phyloP scores from a whole-genome alignment of 2,888 invertebrate species.

The Heliconius charithonia region DNA sequence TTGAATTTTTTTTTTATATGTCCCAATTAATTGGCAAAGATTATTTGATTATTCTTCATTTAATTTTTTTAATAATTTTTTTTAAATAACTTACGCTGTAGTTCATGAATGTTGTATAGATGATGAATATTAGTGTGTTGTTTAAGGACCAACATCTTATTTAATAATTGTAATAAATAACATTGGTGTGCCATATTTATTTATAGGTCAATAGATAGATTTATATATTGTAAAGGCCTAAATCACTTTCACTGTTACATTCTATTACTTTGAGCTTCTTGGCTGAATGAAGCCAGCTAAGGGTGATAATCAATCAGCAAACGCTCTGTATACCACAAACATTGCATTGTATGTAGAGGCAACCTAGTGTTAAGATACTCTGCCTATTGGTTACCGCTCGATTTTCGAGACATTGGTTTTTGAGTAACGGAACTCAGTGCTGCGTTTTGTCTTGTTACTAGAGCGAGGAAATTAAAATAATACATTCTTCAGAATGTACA shows the following conservation, averaged over 20 bases:
- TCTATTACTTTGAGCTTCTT: neutral
- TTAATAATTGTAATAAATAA: constrained; percentile 5
- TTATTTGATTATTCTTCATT: too few relatives aligned
- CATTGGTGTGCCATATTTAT: constrained; percentile 43
- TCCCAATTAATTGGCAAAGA: too few relatives aligned
- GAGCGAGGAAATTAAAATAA: neutral
- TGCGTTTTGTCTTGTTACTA: neutral
- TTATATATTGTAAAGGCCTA: constrained; percentile 27
- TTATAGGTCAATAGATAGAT: constrained; percentile 21
- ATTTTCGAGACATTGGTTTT: neutral
- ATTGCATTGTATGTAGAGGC: neutral
- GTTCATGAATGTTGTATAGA: constrained; percentile 26
- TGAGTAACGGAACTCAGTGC: neutral
- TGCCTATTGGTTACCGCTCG: neutral
- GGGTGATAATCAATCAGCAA: too few relatives aligned
- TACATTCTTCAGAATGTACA: too few relatives aligned
- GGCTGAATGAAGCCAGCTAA: too few relatives aligned
- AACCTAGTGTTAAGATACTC: neutral
- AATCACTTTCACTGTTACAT: constrained; percentile 15
- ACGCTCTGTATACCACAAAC: neutral
- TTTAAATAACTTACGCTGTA: neutral
- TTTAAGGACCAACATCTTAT: constrained; percentile 40
- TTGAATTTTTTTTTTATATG: too few relatives aligned
- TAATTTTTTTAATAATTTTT: neutral
- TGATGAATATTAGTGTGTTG: constrained; percentile 25